These are phyloP conservation scores for Watsonalla cultraria DNA, from an alignment of 2,888 invertebrate species.

Conservation along the genomic window DNA sequence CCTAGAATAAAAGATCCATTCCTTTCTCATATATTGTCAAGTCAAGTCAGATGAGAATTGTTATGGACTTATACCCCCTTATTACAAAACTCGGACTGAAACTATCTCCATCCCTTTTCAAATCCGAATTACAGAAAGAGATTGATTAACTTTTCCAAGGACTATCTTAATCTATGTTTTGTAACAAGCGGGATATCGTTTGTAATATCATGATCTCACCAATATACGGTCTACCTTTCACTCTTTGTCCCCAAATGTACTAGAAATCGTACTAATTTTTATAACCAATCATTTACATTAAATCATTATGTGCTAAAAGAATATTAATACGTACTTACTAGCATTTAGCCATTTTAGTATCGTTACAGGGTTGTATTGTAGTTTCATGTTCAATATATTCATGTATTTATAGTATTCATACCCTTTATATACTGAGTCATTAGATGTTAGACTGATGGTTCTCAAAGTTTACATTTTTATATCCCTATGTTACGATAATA, in stretches of 20 bases:
- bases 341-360: constrained; percentile 31
- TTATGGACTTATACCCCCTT: constrained; percentile 38
- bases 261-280: constrained; percentile 26
- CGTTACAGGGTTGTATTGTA: constrained; percentile 1
- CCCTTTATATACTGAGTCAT: neutral
- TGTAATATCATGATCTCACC: constrained; percentile 64
- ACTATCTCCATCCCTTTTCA: too few species aligned
- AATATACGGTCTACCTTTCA: constrained; percentile 27
- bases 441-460: neutral
- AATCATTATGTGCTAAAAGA: constrained; percentile 31
- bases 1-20: constrained; percentile 36
- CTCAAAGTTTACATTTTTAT: neutral
- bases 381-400: neutral
- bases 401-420: neutral
- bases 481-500: neutral
- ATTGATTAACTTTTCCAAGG: constrained; percentile 39
- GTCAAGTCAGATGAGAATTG: constrained; percentile 61
- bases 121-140: too few species aligned
- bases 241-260: constrained; percentile 19
- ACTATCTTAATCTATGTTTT: too few species aligned
- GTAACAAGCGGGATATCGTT: constrained; percentile 5
- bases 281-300: constrained; percentile 27
- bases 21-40: constrained; percentile 61
- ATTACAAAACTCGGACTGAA: too few species aligned
- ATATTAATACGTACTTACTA: constrained; percentile 32